Conservation (phyloP, 2,797 vertebrate species). For the Chaetodon trifasciatus region DNA sequence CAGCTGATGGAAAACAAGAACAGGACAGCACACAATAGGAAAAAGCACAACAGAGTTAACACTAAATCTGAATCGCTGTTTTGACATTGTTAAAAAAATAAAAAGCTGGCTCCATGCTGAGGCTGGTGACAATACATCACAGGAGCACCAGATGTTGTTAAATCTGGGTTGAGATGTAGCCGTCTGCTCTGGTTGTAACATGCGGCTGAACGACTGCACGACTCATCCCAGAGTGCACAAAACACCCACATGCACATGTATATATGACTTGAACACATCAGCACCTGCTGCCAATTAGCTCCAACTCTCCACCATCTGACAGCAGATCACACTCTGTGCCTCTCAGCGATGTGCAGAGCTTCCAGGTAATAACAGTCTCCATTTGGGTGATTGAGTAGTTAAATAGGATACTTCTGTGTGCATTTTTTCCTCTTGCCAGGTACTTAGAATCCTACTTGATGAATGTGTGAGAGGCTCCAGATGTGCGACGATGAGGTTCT, state of each 20-base stretch:
- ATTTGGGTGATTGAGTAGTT: constrained; percentile 75
- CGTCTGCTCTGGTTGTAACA: constrained; percentile 57
- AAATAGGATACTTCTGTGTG: constrained; percentile 62
- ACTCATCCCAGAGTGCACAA: constrained; percentile 30
- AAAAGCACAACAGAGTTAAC: neutral
- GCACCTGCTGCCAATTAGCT: constrained; percentile 77
- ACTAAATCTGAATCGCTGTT: constrained; percentile 21
- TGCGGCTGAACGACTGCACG: constrained; percentile 44
- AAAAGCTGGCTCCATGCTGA: constrained; percentile 20
- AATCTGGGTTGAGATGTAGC: constrained; percentile 49
- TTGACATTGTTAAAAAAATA: constrained; percentile 19
- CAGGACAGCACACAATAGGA: neutral
- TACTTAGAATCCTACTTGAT: constrained; percentile 58
- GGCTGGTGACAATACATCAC: constrained; percentile 49
- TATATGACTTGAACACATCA: constrained; percentile 52
- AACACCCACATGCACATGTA: constrained; percentile 43
- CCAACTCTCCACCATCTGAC: constrained; percentile 61
- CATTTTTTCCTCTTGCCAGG: constrained; percentile 42
- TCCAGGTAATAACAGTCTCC: constrained; percentile 73
- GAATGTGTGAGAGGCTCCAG: constrained; percentile 68
- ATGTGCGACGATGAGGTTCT: constrained; percentile 55
- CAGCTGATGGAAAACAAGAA: constrained; percentile 15
- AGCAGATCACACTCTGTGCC: constrained; percentile 53
- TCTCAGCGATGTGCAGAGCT: constrained; percentile 55
- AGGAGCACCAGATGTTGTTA: constrained; percentile 67